These are phyloP conservation scores for Esox masquinongy DNA, from an alignment of 2,797 vertebrate species.

Conservation along the genomic window DNA sequence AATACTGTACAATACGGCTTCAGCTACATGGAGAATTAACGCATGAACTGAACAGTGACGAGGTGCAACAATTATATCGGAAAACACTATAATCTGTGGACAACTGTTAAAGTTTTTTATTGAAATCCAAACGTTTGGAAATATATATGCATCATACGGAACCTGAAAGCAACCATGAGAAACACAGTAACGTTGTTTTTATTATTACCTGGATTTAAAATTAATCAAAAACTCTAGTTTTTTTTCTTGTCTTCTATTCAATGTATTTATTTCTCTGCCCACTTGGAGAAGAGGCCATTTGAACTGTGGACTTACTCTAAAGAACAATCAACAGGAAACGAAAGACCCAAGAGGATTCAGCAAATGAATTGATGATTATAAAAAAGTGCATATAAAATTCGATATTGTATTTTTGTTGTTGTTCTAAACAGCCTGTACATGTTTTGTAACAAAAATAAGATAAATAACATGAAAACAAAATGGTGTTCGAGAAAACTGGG, in stretches of 20 bases:
- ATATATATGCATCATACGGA: conserved; percentile 66
- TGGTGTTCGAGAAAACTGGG: conserved; percentile 58
- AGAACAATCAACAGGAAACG: conserved; percentile 67
- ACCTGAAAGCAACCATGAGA: conserved; percentile 62
- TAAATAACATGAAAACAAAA: conserved; percentile 69
- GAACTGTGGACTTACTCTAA: conserved; percentile 50
- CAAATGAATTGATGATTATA: conserved; percentile 65
- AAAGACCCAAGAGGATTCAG: conserved; percentile 62
- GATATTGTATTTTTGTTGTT: conserved; percentile 79
- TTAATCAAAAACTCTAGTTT: conserved; percentile 65
- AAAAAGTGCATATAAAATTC: conserved; percentile 64
- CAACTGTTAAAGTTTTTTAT: conserved; percentile 69
- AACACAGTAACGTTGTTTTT: conserved; percentile 66
- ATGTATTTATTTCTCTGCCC: conserved; percentile 74
- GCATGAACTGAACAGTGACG: conserved; percentile 77
- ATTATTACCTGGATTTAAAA: conserved; percentile 71
- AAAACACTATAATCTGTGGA: conserved; percentile 79
- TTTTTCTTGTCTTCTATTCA: conserved; percentile 59
- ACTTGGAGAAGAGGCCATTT: conserved; percentile 52
- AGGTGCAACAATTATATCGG: conserved; percentile 75
- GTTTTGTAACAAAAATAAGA: conserved; percentile 76
- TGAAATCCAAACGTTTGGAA: conserved; percentile 58
- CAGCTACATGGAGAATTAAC: conserved; percentile 71
- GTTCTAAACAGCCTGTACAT: conserved; percentile 81
- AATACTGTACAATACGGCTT: conserved; percentile 79